These are phyloP conservation scores for Mus spretus DNA, from an alignment of 2,797 vertebrate genomes.

Conservation along the genomic window DNA sequence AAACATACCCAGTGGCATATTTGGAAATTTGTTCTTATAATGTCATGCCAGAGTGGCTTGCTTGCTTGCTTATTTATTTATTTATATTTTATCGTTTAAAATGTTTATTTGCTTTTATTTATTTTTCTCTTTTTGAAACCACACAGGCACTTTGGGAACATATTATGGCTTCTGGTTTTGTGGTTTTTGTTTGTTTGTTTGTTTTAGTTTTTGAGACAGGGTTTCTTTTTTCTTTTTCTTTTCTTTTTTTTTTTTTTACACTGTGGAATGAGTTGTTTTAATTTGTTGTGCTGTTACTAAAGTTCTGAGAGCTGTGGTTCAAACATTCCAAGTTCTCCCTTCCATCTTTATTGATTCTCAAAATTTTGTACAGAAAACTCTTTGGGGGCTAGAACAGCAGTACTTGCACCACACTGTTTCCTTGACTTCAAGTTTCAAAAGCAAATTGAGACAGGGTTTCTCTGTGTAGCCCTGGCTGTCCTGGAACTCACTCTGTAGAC, in stretches of 20 bases:
- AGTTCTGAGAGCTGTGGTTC: constrained; percentile 91
- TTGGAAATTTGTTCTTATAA: background rate
- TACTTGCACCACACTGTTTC: constrained; percentile 91
- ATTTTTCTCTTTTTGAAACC: background rate
- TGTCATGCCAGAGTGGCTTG: background rate
- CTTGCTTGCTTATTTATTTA: no score
- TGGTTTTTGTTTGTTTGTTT: background rate
- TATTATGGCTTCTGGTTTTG: background rate
- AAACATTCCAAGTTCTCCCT: constrained; percentile 91
- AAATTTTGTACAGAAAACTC: constrained; percentile 90
- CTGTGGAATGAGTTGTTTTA: constrained; percentile 90
- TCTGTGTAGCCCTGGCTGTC: no score
- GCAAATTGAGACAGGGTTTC: constrained; percentile 85
- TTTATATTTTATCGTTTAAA: no score
- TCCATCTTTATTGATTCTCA: constrained; percentile 92
- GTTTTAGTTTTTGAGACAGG: no score
- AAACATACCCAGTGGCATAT: background rate
- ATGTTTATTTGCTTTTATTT: no score
- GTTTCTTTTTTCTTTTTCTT: no score
- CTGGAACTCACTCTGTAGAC: no score
- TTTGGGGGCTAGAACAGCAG: constrained; percentile 93
- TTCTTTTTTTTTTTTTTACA: constrained; percentile 48
- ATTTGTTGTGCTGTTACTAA: constrained; percentile 92
- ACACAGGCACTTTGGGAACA: background rate
- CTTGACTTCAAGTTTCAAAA: constrained; percentile 92